Base-by-base conservation (phyloP, 2,797 vertebrate species). In the Enteromius radiatus region DNA sequence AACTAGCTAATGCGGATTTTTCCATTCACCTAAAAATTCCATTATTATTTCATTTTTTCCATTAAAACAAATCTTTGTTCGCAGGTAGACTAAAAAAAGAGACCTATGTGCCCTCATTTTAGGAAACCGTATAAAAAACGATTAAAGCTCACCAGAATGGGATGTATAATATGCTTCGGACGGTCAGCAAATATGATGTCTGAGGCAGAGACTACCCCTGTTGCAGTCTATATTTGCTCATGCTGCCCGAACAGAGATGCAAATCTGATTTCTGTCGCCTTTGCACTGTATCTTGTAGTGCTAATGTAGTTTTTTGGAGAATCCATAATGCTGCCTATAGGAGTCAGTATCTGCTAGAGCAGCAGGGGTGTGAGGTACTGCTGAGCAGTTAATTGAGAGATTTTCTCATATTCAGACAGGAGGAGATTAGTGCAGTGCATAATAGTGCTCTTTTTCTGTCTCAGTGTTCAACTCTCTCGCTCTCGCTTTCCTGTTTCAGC, bases 381-480 rank as follows among this genome's bases (percentile, higher is more conserved):
- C 81, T 77, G 52, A 83, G 81, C 81, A 63, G 81, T 63, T 83
- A 77, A 83, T 83, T 83, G 81, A 77, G 81, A 83, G 81, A 77
- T 77, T 83, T 83, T 77, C 81, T 83, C 64, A 77, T 77, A 45
- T 76, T 83, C 74, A 69, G 65, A 47, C 28, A 64, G 77, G 36
- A 82, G 19, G 75, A 79, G 80, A 82, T 85, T 79, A 85, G 47
- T 21, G 76, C 59, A 78, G 19, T 83, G 84, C 79, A 69, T 61
- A 69, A 69, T 70, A 33, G 21, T 12, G 12, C 73, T 43, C 21
- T 63, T 52, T 73, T 85, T 52, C 21, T n/a, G 78, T 67, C 36
- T 47, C 68, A 38, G 47, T 67, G 4, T 38, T 11, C 38, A 8
- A 19, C 45, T 36, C 59, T 78, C 65, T 86, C 49, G 10, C 49